Conservation (phyloP, 2,888 invertebrate species). For the Athalia cordata region DNA sequence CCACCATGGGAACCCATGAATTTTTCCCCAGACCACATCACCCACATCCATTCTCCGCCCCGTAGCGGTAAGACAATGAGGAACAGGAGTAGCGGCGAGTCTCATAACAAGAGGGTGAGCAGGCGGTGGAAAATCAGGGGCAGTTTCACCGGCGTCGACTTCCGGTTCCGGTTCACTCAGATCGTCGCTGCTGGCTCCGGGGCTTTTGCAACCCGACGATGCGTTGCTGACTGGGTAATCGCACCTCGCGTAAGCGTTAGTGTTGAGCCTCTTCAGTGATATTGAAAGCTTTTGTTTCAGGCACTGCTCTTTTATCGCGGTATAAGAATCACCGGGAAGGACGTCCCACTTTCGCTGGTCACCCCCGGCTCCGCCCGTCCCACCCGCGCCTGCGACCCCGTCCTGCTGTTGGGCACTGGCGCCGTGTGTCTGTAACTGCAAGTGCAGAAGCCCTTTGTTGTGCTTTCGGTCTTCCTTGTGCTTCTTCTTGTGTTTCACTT, state of each 20-base stretch:
- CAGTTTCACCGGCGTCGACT: slow-evolving; percentile 71
- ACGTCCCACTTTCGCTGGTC: slow-evolving; percentile 72
- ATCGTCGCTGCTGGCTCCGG: slow-evolving; percentile 74
- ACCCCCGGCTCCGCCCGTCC: slow-evolving; percentile 25
- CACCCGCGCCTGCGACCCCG: slow-evolving; percentile 17
- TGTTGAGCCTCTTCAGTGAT: slow-evolving; percentile 83
- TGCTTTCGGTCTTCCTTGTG: slow-evolving; percentile 79
- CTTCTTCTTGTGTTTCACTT: slow-evolving; percentile 87
- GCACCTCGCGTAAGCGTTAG: slow-evolving; percentile 79
- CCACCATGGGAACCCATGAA: slow-evolving; percentile 93
- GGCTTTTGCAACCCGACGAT: slow-evolving; percentile 75
- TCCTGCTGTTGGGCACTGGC: slow-evolving; percentile 45
- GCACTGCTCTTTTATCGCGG: slow-evolving; percentile 82
- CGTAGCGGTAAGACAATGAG: slow-evolving; percentile 76
- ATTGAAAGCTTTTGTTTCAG: slow-evolving; percentile 85
- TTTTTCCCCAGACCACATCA: slow-evolving; percentile 92
- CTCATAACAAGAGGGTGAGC: slow-evolving; percentile 76
- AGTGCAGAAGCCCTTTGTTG: slow-evolving; percentile 56
- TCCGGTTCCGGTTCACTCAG: slow-evolving; percentile 69
- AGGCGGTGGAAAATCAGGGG: slow-evolving; percentile 76
- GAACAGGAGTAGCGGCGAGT: slow-evolving; percentile 76
- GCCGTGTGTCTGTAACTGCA: slow-evolving; percentile 32
- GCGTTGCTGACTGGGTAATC: slow-evolving; percentile 72
- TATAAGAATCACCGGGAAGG: slow-evolving; percentile 72
- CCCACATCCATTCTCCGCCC: slow-evolving; percentile 80